phyloP scores from a whole-genome alignment of 2,888 invertebrate genomes.

The Bugulina stolonifera region DNA sequence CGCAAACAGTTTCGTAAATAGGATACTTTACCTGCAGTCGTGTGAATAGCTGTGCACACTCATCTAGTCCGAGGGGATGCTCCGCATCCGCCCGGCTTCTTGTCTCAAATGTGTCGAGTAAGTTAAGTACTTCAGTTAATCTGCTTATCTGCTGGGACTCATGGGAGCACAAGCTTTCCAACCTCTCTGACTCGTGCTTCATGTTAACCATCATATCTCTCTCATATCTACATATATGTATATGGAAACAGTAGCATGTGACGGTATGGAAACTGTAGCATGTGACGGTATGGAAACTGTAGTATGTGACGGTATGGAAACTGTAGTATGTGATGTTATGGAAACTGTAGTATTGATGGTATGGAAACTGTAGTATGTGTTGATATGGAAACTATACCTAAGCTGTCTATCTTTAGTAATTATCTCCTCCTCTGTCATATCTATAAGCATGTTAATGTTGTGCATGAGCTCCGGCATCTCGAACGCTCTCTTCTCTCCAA shows the following conservation, averaged over 20 bases:
- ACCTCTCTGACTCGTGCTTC: constrained; percentile 69
- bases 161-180: constrained; percentile 64
- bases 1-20: too few species aligned
- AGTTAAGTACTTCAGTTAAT: constrained; percentile 64
- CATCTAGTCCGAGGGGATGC: constrained; percentile 52
- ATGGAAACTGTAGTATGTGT: too few species aligned
- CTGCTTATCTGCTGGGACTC: constrained; percentile 70
- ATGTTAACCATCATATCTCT: constrained; percentile 74
- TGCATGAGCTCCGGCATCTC: constrained; percentile 81
- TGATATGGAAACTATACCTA: background rate
- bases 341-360: too few species aligned
- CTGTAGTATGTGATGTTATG: too few species aligned
- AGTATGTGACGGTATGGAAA: too few species aligned
- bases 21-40: constrained; percentile 54
- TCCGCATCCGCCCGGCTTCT: background rate
- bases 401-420: constrained; percentile 57
- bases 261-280: too few species aligned
- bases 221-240: constrained; percentile 64
- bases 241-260: too few species aligned
- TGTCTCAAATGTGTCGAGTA: constrained; percentile 59
- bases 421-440: constrained; percentile 91
- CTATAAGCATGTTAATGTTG: constrained; percentile 83
- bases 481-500: constrained; percentile 48
- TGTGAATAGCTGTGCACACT: constrained; percentile 60
- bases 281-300: too few species aligned